Base-by-base conservation (phyloP, 2,113 vertebrate species). In the Otolemur garnettii region DNA sequence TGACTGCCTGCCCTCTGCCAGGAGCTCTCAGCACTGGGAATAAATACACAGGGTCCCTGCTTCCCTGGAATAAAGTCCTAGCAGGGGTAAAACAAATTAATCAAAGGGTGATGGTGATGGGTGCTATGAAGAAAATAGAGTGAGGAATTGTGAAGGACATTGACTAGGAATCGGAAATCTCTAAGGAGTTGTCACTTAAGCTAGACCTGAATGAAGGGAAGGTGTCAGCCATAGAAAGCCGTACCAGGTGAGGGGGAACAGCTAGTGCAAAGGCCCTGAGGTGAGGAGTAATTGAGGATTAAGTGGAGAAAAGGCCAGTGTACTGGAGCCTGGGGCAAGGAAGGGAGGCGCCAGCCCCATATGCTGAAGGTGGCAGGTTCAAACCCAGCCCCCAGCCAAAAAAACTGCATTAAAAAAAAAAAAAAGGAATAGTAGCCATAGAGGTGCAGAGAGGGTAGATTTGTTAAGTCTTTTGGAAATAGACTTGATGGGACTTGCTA, bases 391-490 rank as follows among this genome's bases (percentile, higher is more conserved):
- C 38, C 38, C 38, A 38, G 38, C 38, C 38, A 38, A 38, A 38
- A 38, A 38, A 38, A 38, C 38, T 38, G 38, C 38, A 38, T 38
- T 38, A 38, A 38, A 38, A 38, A 38, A 38, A 38, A 38, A 38
- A 38, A 38, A 38, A 38, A 38, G 38, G 38, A 38, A 38, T 38
- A 33, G 94, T 38, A 89, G 69, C 69, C 35, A 0, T 50, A 14
- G 92, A 79, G 57, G 60, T 77, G 45, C 72, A 9, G 35, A 35
- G 59, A 78, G 30, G 42, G 69, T 78, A 64, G 80, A 18, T 84
- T 38, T 55, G 22, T 21, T 64, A 55, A 78, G 42, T 35, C 66
- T 92, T 85, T 62, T 77, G 81, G 93, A 94, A 80, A 80, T 77
- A 50, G 42, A 38, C 26, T 57, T 62, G 8, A 7, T 30, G 74